Conservation (phyloP, 2,113 vertebrate genomes). For the Trichomycterus rosablanca region DNA sequence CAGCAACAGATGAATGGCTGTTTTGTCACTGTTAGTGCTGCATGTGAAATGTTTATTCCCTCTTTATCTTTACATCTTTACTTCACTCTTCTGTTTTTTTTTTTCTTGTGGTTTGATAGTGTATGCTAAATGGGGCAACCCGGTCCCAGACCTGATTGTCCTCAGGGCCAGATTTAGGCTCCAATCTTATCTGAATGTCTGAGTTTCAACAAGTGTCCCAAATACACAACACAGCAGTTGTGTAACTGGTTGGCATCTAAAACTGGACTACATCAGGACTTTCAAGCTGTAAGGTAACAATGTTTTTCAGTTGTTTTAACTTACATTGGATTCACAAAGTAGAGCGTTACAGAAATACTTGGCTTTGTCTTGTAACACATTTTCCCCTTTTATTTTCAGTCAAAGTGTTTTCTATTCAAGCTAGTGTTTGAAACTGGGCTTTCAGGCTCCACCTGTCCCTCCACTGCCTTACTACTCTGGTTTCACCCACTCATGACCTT, state of each 20-base stretch:
- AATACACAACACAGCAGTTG: constrained; percentile 8
- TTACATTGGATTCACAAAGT: neutral
- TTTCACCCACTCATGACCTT: neutral
- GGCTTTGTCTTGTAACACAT: too few relatives aligned
- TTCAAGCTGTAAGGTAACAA: constrained; percentile 19
- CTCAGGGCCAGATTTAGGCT: constrained; percentile 12
- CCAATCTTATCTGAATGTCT: constrained; percentile 2
- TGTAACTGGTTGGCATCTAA: constrained; percentile 9
- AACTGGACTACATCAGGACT: constrained; percentile 5
- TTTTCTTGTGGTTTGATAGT: too few relatives aligned
- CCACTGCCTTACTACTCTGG: constrained; percentile 4
- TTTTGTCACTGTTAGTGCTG: too few relatives aligned
- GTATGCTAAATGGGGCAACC: too few relatives aligned
- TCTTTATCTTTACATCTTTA: neutral
- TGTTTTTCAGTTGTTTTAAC: constrained; percentile 5
- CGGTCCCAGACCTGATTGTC: constrained; percentile 3
- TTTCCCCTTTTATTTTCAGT: too few relatives aligned
- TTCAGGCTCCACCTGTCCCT: neutral
- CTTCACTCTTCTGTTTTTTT: too few relatives aligned
- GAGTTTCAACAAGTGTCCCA: constrained; percentile 1
- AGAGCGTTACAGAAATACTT: too few relatives aligned
- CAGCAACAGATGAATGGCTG: too few relatives aligned
- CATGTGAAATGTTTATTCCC: too few relatives aligned
- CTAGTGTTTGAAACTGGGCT: neutral
- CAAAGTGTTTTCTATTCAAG: too few relatives aligned